Base-by-base conservation (phyloP, 1,140 invertebrate species). In the Theocolax elegans region DNA sequence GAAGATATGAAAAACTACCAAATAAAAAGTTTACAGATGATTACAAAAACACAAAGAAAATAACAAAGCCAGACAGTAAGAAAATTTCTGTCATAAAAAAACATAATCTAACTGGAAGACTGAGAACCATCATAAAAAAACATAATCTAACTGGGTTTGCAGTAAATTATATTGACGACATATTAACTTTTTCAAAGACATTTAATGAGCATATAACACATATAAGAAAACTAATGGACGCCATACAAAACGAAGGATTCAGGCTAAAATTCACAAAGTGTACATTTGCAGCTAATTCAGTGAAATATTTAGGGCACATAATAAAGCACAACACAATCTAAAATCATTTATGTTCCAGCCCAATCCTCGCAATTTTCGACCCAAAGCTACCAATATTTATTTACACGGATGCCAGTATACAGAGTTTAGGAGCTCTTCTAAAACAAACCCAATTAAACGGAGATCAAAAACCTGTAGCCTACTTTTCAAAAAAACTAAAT, bases 151-250 rank as follows among this genome's bases (percentile, higher is more conserved):
- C 68, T 56, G 44, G 74, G 35, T 77, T 79, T 54, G 23, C 58
- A 12, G 65, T 76, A 67, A 76, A 75, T 64, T 79, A 75, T 44
- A 76, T 80, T 59, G 79, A 80, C 69, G 79, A 82, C 66, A 80
- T 81, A 40, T 46, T 81, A 42, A 72, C 82, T 40, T 80, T 79
- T 64, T 79, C 79, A 15, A 75, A 83, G 77, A 65, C 74, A 21
- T 78, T 75, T 63, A 31, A 70, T 62, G 74, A 80, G 66, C 77
- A 80, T 51, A 60, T 82, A 51, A 13, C 51, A 17, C 64, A 67
- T 51, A 8, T 73, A 48, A 17, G 46, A 38, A n/a, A 31, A 56
- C 9, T 56, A 31, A 17, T 56, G n/a, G 27, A 56, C 2, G 53
- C 25, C 2, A 56, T 56, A 3, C 3, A 8, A n/a, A 56, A 17